phyloP scores from a whole-genome alignment of 53 echinoderm and acorn worm genomes.

The Patiria pectinifera region DNA sequence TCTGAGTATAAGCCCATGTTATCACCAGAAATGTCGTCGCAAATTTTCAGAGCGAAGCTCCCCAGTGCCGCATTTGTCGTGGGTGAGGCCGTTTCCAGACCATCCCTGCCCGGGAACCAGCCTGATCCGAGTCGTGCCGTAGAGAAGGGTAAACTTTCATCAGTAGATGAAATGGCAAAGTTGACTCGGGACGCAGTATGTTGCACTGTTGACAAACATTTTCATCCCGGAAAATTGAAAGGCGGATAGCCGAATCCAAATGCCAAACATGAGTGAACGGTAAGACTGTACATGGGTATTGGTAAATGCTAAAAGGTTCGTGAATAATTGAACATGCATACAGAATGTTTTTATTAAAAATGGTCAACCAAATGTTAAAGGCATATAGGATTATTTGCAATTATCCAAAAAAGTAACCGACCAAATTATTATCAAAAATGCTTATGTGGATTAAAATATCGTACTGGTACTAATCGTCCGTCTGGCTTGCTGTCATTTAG shows the following conservation, averaged over 20 bases:
- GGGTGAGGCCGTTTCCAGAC: constrained; percentile 35
- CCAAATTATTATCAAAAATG: too few species aligned
- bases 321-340: background rate
- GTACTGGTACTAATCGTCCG: too few species aligned
- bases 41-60: constrained; percentile 33
- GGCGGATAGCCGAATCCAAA: background rate
- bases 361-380: background rate
- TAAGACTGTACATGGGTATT: background rate
- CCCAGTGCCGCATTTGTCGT: background rate
- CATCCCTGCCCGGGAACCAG: constrained; percentile 6
- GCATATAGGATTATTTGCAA: too few species aligned
- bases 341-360: background rate
- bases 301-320: background rate
- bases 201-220: background rate
- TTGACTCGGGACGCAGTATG: background rate
- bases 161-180: background rate
- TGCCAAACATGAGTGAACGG: background rate
- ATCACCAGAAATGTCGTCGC: constrained; percentile 25
- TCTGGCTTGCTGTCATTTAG: too few species aligned
- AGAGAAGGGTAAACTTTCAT: background rate
- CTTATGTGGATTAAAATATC: too few species aligned
- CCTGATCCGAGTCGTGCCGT: background rate
- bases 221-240: background rate
- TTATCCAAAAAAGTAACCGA: too few species aligned
- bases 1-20: background rate